Base-by-base conservation (phyloP, 2,888 invertebrate genomes). In the Drosophila peninsularis region DNA sequence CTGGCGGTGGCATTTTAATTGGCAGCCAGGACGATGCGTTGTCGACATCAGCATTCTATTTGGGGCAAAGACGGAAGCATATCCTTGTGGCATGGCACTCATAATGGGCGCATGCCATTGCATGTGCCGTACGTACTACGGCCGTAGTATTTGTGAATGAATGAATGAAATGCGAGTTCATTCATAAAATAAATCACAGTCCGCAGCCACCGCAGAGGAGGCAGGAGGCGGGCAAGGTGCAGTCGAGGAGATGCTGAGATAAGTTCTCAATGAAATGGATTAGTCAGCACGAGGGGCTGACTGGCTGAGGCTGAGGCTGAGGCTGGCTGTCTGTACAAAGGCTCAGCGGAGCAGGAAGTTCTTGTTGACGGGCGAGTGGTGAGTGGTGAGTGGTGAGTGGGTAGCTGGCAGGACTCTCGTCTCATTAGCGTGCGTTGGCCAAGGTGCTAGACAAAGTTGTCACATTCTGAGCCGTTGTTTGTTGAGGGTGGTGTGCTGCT, bases 1-100 rank as follows among this genome's bases (percentile, higher is more conserved):
- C 88, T 88, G 75, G 80, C 82, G 89, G 88, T 82, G 79, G 79
- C 82, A 88, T 88, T 88, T 88, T 88, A 88, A 88, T 88, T 88
- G 88, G 88, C 86, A 88, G 75, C 72, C 71, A 76, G 82, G 62
- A 78, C 69, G 68, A 75, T 53, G 69, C 32, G 62, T 57, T 54
- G 61, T 53, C 50, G 56, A 61, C 61, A 62, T 65, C 77, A 71
- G 75, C 76, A 76, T 76, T 71, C 67, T 65, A 78, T 77, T 76
- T 71, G 58, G 68, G 67, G 50, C 58, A 75, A 78, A 78, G 82
- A 83, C 78, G 83, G 83, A 75, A 82, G 83, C 77, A 80, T 57
- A 82, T 85, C 75, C 85, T 78, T 73, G 71, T 85, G 77, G 69
- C 75, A 63, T 32, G 62, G 60, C 74, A 56, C 73, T 67, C 70